phyloP scores from a whole-genome alignment of 1,140 invertebrate genomes.

The Babylonia areolata region DNA sequence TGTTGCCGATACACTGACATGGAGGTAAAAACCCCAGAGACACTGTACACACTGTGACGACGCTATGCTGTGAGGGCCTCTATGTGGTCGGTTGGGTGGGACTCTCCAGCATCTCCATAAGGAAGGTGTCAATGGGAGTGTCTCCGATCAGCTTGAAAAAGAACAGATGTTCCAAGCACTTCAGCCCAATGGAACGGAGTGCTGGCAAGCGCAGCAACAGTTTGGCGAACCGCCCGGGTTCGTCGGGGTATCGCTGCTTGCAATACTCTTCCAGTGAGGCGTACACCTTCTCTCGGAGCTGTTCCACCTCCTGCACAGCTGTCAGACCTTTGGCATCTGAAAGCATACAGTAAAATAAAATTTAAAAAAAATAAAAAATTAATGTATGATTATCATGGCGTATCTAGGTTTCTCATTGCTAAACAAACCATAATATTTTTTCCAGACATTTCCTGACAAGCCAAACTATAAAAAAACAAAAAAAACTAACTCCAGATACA shows the following conservation, averaged over 20 bases:
- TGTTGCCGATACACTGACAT: too few species aligned
- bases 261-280: conserved; percentile 96
- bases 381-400: too few species aligned
- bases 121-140: conserved; percentile 77
- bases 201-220: conserved; percentile 93
- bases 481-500: too few species aligned
- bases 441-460: too few species aligned
- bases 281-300: conserved; percentile 95
- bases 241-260: conserved; percentile 88
- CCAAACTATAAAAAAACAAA: too few species aligned
- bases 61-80: neutral
- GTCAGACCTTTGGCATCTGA: conserved; percentile 92
- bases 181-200: conserved; percentile 93
- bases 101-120: conserved; percentile 82
- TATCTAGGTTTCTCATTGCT: too few species aligned
- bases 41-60: too few species aligned
- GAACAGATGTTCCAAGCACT: conserved; percentile 96
- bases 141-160: conserved; percentile 90
- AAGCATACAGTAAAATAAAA: conserved; percentile 70
- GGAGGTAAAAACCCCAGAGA: too few species aligned
- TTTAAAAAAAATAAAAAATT: too few species aligned
- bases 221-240: conserved; percentile 96
- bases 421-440: too few species aligned
- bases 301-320: conserved; percentile 88
- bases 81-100: conserved; percentile 51